Evolutionary conservation across 2,797 vertebrate species (phyloP).

Genomic region (Sphenodon punctatus): DNA sequence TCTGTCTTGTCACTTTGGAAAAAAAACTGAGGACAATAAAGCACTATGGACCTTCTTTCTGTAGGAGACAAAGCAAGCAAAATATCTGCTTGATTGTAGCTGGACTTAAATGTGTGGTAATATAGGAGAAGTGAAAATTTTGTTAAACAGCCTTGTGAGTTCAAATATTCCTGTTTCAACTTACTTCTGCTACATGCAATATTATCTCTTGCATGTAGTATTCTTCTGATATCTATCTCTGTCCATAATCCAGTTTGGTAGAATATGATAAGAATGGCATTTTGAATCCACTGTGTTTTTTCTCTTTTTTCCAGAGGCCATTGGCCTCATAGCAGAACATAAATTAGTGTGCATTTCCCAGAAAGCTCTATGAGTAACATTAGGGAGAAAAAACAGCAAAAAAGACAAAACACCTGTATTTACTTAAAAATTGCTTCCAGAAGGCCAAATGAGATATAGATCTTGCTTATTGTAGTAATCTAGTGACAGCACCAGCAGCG

Average conservation of each 20-base stretch:
- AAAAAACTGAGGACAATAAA: neutral
- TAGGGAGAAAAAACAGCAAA: conserved; percentile 30
- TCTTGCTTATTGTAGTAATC: conserved; percentile 55
- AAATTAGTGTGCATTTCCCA: conserved; percentile 4
- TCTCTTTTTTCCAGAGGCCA: neutral
- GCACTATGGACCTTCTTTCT: too few species aligned
- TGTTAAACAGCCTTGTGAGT: neutral
- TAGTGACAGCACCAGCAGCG: conserved; percentile 44
- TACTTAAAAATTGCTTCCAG: conserved; percentile 40
- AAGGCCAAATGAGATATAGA: conserved; percentile 44
- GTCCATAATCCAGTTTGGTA: neutral
- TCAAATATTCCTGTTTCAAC: rapidly evolving
- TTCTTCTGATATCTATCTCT: neutral
- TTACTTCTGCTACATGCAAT: rapidly evolving
- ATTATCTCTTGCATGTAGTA: neutral
- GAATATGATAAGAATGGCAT: neutral
- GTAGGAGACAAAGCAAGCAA: neutral
- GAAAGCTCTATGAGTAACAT: conserved; percentile 20
- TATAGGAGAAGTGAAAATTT: neutral
- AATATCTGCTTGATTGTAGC: neutral
- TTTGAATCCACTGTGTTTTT: neutral
- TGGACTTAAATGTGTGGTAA: neutral
- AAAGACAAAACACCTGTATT: conserved; percentile 30
- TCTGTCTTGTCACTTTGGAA: neutral
- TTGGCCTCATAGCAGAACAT: neutral